Evolutionary conservation across 2,888 invertebrate species (phyloP), one percentile per base, ranked within the genome.

Genomic region (Sinodicranocentrus sp.): DNA sequence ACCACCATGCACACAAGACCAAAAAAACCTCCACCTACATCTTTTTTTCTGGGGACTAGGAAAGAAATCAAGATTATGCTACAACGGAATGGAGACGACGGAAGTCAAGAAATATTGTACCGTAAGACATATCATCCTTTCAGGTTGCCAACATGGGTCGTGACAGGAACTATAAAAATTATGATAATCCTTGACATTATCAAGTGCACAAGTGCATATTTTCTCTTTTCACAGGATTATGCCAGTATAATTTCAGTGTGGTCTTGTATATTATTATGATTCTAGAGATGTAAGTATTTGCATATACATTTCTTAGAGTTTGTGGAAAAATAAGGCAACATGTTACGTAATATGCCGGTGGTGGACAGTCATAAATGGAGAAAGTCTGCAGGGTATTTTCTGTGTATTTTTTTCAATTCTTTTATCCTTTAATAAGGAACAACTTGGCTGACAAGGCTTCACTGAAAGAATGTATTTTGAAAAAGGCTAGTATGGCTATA

Each of bases 81-180:
- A 44, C 6, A 23, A 54, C 26, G 73, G 26, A 28, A 52, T 65
- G 39, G 52, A 59, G 48, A 44, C 39, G 63, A 63, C 59, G 79
- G 72, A 80, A 80, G 80, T 80, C 65, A 72, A 72, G 72, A 80
- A 54, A 80, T 72, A 80, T 80, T 48, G 72, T 72, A 65, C 54
- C 61, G 54, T 68, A 70, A 70, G 70, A 70, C 61, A 48, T 63
- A 68, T 70, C 68, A 78, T 68, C 68, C 70, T 71, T 63, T 63
- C 63, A 52, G 15, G 44, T 68, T 48, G 17, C 17, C 15, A 28
- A 61, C 79, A 63, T 67, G 72, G 72, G 80, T 80, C 80, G 80
- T 80, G 80, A 80, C 80, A 72, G 80, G 80, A 80, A 80, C 72
- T 67, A 80, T 65, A 80, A 80, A 79, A 80, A 80, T 80, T 72